Percentiles rank a stretch among this genome's conserved stretches.
These are phyloP conservation scores for Pseudanteris insignis DNA, from an alignment of 2,888 invertebrate genomes.

Conservation along the genomic window DNA sequence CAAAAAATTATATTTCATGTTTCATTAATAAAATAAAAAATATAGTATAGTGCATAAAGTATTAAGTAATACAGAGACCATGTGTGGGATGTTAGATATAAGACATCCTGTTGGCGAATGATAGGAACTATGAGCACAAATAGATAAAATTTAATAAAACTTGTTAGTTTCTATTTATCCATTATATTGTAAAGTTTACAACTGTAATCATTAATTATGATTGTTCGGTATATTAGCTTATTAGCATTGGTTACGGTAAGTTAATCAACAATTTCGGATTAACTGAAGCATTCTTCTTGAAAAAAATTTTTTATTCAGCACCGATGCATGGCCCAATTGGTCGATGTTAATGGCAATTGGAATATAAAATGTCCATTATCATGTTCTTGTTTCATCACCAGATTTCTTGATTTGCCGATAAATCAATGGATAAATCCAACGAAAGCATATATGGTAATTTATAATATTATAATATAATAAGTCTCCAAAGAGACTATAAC, in stretches of 20 bases:
- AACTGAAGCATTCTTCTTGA: background rate
- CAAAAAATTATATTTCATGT: too few relatives aligned
- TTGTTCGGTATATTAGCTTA: conserved; percentile 29
- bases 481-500: too few relatives aligned
- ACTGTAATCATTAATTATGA: conserved; percentile 47
- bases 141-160: conserved; percentile 57
- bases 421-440: conserved; percentile 57
- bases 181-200: conserved; percentile 35
- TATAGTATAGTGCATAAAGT: too few relatives aligned
- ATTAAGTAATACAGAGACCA: conserved; percentile 57
- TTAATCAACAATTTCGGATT: background rate
- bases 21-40: too few relatives aligned
- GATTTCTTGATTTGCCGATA: conserved; percentile 58
- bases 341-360: conserved; percentile 57
- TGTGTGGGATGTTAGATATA: conserved; percentile 60
- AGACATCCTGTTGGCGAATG: conserved; percentile 56
- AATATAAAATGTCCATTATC: conserved; percentile 58
- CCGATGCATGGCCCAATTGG: conserved; percentile 50
- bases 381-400: conserved; percentile 60
- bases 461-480: too few relatives aligned
- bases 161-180: conserved; percentile 56
- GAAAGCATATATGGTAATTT: conserved; percentile 37
- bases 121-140: conserved; percentile 54
- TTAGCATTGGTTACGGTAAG: conserved; percentile 46
- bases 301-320: conserved; percentile 39